These are phyloP conservation scores for Aepyceros melampus DNA, from an alignment of 2,113 vertebrate species.

Conservation along the genomic window DNA sequence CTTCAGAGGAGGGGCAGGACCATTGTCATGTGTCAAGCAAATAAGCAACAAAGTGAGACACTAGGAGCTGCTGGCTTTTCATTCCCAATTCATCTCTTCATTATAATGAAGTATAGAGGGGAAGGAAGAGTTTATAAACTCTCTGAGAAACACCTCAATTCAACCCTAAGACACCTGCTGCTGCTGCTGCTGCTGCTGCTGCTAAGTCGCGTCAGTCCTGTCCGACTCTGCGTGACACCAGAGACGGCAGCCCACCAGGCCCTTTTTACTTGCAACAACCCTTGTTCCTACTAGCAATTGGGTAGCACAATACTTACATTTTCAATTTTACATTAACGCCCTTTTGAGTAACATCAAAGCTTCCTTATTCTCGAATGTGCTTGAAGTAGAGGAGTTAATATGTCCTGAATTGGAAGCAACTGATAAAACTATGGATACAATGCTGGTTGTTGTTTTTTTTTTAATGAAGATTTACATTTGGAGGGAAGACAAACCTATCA, in stretches of 20 bases:
- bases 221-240: too few relatives aligned
- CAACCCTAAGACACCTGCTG: accelerated
- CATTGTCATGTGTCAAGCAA: too few relatives aligned
- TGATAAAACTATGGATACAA: neutral
- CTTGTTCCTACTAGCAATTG: accelerated
- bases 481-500: neutral
- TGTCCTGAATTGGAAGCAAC: neutral
- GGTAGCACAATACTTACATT: neutral
- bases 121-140: neutral
- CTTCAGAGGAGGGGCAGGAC: neutral
- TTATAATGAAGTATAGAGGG: neutral
- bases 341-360: neutral
- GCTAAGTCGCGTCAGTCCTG: too few relatives aligned
- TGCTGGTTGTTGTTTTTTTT: neutral
- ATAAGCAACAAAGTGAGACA: neutral
- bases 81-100: accelerated
- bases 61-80: neutral
- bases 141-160: neutral
- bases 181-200: too few relatives aligned
- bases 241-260: too few relatives aligned
- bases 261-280: neutral
- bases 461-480: neutral
- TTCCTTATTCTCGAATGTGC: neutral
- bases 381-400: neutral
- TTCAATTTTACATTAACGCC: neutral